Evolutionary conservation across 2,113 vertebrate genomes (phyloP), one percentile per base, ranked within the genome.

Genomic region (Galbula dea): DNA sequence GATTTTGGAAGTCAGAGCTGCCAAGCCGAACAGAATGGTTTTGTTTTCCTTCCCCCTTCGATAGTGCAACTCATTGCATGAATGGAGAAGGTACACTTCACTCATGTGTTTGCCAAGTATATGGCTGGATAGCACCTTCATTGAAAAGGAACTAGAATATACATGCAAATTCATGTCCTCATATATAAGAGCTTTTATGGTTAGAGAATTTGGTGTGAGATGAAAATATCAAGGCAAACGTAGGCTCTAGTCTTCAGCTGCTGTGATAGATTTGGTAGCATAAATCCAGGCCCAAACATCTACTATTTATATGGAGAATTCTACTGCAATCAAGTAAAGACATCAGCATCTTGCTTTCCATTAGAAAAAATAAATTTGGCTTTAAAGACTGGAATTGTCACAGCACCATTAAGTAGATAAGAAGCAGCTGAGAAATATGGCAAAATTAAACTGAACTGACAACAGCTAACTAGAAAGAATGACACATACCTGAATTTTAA

Each of bases 51-150:
- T 59, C 15, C 39, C 34, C 39, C 43, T 67, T 23, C 29, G 59
- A 19, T 6, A 46, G 23, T 10, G 13, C 39, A 88, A 80, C 29
- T 9, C 11, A 39, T 78, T 49, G 45, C 36, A 58, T 0, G 8
- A 15, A 62, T 20, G 0, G 0, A 41, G 71, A 68, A 45, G 73
- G n/a, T 5, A 36, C 8, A 37, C 2, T 32, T 36, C 10, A 29
- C 45, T 67, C 23, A 12, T 18, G 57, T 41, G 39, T 83, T 34
- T 61, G 29, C 36, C 51, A 85, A 77, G 10, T 14, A 51, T 7
- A 41, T 14, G 4, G 14, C 54, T 22, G 22, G 43, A 88, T 21
- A 54, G 7, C 45, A 32, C 15, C 27, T 61, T 74, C 12, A 9
- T 3, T 51, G 23, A 45, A 61, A 65, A 75, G 34, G 66, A 54